These are phyloP conservation scores for Ceraclea dissimilis DNA, from an alignment of 2,888 invertebrate species.

Conservation along the genomic window DNA sequence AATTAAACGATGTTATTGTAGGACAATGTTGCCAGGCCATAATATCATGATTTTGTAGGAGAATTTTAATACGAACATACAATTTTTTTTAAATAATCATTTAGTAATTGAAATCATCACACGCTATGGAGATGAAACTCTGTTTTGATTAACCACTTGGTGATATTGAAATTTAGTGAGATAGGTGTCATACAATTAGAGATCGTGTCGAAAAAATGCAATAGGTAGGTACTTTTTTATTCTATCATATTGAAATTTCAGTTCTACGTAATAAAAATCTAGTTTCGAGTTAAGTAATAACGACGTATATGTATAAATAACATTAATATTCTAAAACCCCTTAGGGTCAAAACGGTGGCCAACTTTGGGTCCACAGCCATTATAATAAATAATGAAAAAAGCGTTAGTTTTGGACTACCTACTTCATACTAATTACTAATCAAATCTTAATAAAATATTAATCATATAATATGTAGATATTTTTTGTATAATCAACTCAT, in stretches of 20 bases:
- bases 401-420: neutral
- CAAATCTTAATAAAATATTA: conserved; percentile 1
- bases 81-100: too few species aligned
- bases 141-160: too few species aligned
- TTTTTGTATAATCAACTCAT: neutral
- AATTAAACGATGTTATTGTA: neutral
- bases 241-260: conserved; percentile 8
- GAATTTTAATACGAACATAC: too few species aligned
- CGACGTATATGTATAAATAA: neutral
- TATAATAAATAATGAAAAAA: neutral
- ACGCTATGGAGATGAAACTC: too few species aligned
- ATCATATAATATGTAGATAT: neutral
- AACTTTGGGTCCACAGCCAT: neutral
- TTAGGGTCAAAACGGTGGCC: neutral
- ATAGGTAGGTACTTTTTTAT: too few species aligned
- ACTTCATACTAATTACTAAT: neutral
- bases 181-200: too few species aligned
- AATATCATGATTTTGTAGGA: too few species aligned
- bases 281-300: neutral
- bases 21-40: too few species aligned
- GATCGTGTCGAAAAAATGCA: neutral
- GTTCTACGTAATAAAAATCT: neutral
- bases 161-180: too few species aligned
- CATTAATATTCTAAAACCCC: neutral
- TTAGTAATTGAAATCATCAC: too few species aligned